Percentiles rank a stretch among this genome's conserved stretches.
These are phyloP conservation scores for Bombus ignitus DNA, from an alignment of 1,140 invertebrate genomes.

Conservation along the genomic window DNA sequence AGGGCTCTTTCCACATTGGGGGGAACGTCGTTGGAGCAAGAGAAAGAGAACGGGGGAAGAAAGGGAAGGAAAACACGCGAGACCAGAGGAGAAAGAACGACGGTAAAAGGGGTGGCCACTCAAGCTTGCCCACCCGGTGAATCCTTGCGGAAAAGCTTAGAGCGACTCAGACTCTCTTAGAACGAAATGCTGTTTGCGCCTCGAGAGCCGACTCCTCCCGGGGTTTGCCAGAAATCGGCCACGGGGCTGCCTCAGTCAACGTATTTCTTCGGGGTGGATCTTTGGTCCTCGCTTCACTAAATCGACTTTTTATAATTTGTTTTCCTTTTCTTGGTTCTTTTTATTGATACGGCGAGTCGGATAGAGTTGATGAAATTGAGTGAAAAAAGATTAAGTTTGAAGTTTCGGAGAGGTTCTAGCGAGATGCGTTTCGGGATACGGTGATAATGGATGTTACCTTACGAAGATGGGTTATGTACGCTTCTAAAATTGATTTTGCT, in stretches of 20 bases:
- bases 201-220: constrained; percentile 31
- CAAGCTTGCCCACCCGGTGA: constrained; percentile 60
- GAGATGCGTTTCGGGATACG: no score
- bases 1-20: constrained; percentile 56
- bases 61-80: neutral
- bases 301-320: neutral
- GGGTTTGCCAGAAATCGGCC: constrained; percentile 24
- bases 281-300: neutral
- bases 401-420: no score
- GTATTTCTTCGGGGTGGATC: neutral
- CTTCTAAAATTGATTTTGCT: no score
- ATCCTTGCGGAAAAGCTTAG: constrained; percentile 79
- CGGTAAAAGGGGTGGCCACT: constrained; percentile 64
- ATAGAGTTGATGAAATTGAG: no score
- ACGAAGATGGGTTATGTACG: no score
- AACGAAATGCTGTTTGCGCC: constrained; percentile 72
- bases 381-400: no score
- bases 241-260: neutral
- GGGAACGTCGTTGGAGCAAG: constrained; percentile 15
- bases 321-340: neutral
- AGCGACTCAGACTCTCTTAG: constrained; percentile 53
- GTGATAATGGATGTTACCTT: no score
- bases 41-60: no score
- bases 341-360: neutral
- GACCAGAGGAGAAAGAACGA: constrained; percentile 39